Base-by-base conservation (phyloP, 1,140 invertebrate genomes). In the Maconellicoccus hirsutus region DNA sequence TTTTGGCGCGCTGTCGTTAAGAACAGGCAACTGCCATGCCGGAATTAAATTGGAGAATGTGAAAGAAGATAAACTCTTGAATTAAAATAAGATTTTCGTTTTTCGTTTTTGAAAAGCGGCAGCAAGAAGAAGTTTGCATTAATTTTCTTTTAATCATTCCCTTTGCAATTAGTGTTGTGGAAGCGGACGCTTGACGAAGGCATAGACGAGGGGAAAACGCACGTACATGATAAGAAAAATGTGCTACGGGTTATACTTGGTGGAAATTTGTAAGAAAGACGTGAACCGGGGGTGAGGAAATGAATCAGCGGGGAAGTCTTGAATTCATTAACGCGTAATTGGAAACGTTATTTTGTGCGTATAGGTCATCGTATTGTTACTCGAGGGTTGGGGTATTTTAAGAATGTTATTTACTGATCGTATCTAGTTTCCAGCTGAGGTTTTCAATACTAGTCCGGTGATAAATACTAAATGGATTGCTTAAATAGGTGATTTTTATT, bases 101-200 rank as follows among this genome's bases (percentile, higher is more conserved):
- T 66, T 66, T 66, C 61, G 25, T 66, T 66, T 66, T 66, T 26
- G 25, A 66, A 66, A 25, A 66, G 61, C 61, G 61, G 61, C 61
- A 66, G 61, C 61, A 66, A 66, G 61, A 66, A 72, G 72, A 70
- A 70, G 72, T 72, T 71, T 70, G 69, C 72, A 70, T 72, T 72
- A 72, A 72, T 72, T 72, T 72, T 70, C 69, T 70, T 72, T 72
- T 72, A 72, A 72, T 72, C 72, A 72, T 70, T 70, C 70, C 69
- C 69, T 72, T 72, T 72, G 72, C 72, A 72, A 72, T 72, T 72
- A 72, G 72, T 66, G 61, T 66, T 66, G 61, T 66, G 61, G 61
- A 66, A 66, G 61, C 61, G 61, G 61, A 66, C 61, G 61, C 70
- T 71, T 71, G 63, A 73, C 71, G 69, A 73, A 71, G 72, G 70